Evolutionary conservation across 2,113 vertebrate genomes (phyloP), one percentile per base, ranked within the genome.

Genomic region (Zosterops hypoxanthus): DNA sequence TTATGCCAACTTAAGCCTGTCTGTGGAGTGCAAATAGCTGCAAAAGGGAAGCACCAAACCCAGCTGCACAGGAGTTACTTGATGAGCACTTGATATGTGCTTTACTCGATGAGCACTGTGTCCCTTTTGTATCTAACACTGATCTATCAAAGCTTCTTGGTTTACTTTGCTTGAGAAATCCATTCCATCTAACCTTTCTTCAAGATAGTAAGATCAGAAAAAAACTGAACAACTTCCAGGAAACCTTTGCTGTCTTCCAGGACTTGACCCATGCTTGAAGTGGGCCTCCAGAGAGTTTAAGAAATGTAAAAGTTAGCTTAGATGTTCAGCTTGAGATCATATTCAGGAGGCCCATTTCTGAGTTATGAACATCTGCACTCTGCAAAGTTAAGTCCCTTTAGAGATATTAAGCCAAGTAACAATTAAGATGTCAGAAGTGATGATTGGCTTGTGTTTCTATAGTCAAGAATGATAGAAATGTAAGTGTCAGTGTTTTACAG

Each of bases 121-220:
- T 66, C 46, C 46, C 21, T 44, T 92, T 77, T 82, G 22, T 77
- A 52, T 80, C 46, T 80, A 59, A 65, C 75, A 34, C 33, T 79
- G 55, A 69, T 90, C 49, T 90, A 68, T 69, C 72, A 88, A 68
- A 93, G 85, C 44, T 90, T 46, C 53, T 63, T 56, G 44, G 28
- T 78, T 94, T 93, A 52, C n/a, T 88, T 94, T 64, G 41, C 86
- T 56, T 57, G 69, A 88, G 68, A 83, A 92, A 65, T 56, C 64
- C 39, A 56, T 86, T 88, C 55, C 41, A 53, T 70, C 63, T 70
- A 79, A 71, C 41, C 11, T 60, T 60, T 90, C 79, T 66, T 96
- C 66, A 92, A 90, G 82, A 46, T 0, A 64, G 10, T 21, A 31
- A 82, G 25, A 86, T 80, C 64, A 83, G 72, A 92, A 83, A 68